phyloP scores from a whole-genome alignment of 2,113 vertebrate genomes.

The Okapia johnstoni region DNA sequence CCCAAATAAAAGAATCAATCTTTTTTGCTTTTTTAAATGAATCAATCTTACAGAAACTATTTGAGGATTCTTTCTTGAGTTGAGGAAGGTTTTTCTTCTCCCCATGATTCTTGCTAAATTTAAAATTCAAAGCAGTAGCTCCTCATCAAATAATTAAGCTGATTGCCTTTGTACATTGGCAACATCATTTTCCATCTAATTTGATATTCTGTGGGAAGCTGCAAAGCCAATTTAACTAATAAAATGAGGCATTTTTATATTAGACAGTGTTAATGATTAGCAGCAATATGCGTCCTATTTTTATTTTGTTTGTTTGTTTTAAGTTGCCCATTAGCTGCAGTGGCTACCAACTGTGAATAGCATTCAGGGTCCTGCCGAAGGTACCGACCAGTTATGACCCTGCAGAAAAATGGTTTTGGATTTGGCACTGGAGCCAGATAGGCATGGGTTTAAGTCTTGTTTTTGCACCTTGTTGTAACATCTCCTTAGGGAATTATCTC shows the following conservation, averaged over 20 bases:
- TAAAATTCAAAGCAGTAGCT: conserved; percentile 43
- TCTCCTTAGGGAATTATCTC: not conserved
- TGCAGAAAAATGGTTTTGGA: not conserved
- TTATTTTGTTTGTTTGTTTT: not conserved
- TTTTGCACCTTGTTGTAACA: not conserved
- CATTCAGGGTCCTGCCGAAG: not conserved
- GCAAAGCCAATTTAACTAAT: conserved; percentile 41
- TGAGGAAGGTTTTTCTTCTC: conserved; percentile 15
- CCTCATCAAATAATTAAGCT: conserved; percentile 41
- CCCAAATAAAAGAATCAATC: not conserved
- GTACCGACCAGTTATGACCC: not conserved
- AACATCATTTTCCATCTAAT: conserved; percentile 37
- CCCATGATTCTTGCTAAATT: not conserved
- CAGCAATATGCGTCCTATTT: not conserved
- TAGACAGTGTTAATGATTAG: not conserved
- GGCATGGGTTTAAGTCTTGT: not conserved
- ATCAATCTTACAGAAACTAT: not conserved
- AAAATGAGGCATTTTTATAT: conserved; percentile 24
- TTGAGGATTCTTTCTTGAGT: not conserved
- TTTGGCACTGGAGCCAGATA: not conserved
- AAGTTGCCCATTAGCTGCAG: not conserved
- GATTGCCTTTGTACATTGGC: conserved; percentile 16
- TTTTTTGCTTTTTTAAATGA: not conserved
- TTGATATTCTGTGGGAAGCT: conserved; percentile 35
- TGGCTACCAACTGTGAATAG: not conserved